Evolutionary conservation across 2,888 invertebrate species (phyloP).

Genomic region (Trypoxylon attenuatum): DNA sequence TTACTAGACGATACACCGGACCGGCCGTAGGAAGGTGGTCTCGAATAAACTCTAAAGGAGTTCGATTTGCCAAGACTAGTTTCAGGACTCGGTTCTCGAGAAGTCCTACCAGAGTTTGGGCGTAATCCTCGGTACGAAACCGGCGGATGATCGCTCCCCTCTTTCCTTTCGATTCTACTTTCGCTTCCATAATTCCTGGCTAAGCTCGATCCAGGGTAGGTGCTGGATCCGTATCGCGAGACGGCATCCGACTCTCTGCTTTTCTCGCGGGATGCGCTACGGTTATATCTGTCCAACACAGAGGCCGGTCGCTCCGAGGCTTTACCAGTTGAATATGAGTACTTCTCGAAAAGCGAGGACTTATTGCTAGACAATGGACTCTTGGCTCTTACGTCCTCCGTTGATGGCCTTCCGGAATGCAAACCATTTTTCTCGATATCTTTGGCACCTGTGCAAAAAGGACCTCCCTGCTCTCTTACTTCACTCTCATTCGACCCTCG

Average conservation of each 20-base stretch:
- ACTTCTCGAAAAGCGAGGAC: conserved; percentile 66
- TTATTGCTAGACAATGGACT: conserved; percentile 63
- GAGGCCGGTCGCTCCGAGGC: conserved; percentile 65
- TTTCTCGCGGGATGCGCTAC: conserved; percentile 63
- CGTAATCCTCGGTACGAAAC: conserved; percentile 74
- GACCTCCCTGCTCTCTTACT: too few species aligned
- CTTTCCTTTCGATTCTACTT: conserved; percentile 69
- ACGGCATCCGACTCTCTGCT: conserved; percentile 64
- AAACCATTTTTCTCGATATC: conserved; percentile 63
- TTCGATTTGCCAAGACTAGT: conserved; percentile 58
- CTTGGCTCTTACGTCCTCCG: conserved; percentile 60
- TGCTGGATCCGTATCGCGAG: conserved; percentile 62
- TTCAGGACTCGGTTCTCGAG: conserved; percentile 78
- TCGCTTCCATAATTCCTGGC: conserved; percentile 61
- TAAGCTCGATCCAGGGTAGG: conserved; percentile 63
- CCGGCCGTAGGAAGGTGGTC: conserved; percentile 59
- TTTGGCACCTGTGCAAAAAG: conserved; percentile 64
- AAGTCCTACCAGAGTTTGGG: conserved; percentile 66
- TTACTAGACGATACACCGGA: conserved; percentile 50
- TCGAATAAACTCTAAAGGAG: conserved; percentile 59
- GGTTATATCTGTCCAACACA: conserved; percentile 66
- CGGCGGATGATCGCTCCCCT: conserved; percentile 72
- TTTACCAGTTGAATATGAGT: conserved; percentile 60
- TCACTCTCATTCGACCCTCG: too few species aligned
- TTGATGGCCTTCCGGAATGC: conserved; percentile 56